A percentile compares a stretch with the other conserved stretches of the same genome.
Evolutionary conservation across 2,888 invertebrate species (phyloP).

Genomic region (Mermis nigrescens): DNA sequence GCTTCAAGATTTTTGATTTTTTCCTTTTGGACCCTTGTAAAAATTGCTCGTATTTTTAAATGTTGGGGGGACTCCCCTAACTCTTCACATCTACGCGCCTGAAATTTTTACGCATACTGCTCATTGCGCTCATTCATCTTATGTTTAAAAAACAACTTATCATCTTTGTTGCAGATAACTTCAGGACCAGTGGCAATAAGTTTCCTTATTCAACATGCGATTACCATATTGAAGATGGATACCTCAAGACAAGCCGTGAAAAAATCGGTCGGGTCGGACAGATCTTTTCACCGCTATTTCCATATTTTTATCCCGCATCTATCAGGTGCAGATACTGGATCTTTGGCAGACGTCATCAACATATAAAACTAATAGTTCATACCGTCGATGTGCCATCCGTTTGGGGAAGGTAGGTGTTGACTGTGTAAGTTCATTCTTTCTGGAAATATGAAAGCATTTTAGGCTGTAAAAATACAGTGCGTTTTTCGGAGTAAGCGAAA

Average conservation of each 20-base stretch:
- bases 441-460: not conserved
- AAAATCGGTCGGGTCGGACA: conserved; percentile 41
- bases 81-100: too few relatives aligned
- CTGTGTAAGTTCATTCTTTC: not conserved
- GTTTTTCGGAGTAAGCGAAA: too few relatives aligned
- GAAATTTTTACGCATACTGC: too few relatives aligned
- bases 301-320: conserved; percentile 12
- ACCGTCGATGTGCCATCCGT: conserved; percentile 56
- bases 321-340: conserved; percentile 11
- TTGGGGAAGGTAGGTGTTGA: conserved; percentile 47
- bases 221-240: too few relatives aligned
- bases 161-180: conserved; percentile 61
- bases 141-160: too few relatives aligned
- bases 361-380: conserved; percentile 61
- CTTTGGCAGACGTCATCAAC: conserved; percentile 36
- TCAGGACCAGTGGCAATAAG: conserved; percentile 49
- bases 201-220: conserved; percentile 26
- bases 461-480: too few relatives aligned
- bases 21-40: too few relatives aligned
- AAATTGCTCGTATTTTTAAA: too few relatives aligned
- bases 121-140: too few relatives aligned
- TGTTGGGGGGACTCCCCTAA: too few relatives aligned
- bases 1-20: too few relatives aligned
- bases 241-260: too few relatives aligned
- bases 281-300: conserved; percentile 41